phyloP scores from a whole-genome alignment of 2,888 invertebrate genomes.

The Crepidodera aurea region DNA sequence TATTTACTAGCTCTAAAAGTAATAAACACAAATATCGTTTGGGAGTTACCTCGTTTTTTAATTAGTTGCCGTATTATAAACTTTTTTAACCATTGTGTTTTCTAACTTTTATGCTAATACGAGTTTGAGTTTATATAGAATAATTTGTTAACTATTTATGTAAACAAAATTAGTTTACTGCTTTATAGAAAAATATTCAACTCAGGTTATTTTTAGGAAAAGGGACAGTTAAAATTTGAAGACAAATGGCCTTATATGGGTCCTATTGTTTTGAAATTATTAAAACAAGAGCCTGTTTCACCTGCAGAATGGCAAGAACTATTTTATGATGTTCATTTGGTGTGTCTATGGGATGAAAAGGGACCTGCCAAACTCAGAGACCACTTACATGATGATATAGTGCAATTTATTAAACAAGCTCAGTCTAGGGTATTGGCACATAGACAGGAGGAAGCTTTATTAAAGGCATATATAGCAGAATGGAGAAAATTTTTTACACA shows the following conservation, averaged over 20 bases:
- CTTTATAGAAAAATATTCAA: too few species aligned
- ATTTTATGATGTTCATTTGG: slow-evolving; percentile 94
- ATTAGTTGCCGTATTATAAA: too few species aligned
- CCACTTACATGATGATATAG: slow-evolving; percentile 90
- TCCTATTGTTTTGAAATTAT: slow-evolving; percentile 89
- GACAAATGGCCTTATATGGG: slow-evolving; percentile 97
- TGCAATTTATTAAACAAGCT: slow-evolving; percentile 93
- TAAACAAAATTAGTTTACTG: too few species aligned
- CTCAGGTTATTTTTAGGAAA: too few species aligned
- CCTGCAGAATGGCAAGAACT: slow-evolving; percentile 97
- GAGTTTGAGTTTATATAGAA: too few species aligned
- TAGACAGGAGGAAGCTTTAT: slow-evolving; percentile 91
- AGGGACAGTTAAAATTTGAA: slow-evolving; percentile 87
- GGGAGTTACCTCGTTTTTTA: too few species aligned
- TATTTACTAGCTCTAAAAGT: too few species aligned
- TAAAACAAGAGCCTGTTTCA: slow-evolving; percentile 93
- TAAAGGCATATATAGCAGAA: slow-evolving; percentile 96
- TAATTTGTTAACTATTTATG: too few species aligned
- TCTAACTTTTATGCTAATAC: too few species aligned
- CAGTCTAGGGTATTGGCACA: slow-evolving; percentile 89
- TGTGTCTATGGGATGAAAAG: slow-evolving; percentile 97
- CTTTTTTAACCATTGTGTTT: too few species aligned
- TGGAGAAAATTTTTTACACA: slow-evolving; percentile 99
- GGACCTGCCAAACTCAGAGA: slow-evolving; percentile 88
- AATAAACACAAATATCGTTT: too few species aligned